Base-by-base conservation (phyloP, 2,113 vertebrate genomes). In the Gallinago undulata region DNA sequence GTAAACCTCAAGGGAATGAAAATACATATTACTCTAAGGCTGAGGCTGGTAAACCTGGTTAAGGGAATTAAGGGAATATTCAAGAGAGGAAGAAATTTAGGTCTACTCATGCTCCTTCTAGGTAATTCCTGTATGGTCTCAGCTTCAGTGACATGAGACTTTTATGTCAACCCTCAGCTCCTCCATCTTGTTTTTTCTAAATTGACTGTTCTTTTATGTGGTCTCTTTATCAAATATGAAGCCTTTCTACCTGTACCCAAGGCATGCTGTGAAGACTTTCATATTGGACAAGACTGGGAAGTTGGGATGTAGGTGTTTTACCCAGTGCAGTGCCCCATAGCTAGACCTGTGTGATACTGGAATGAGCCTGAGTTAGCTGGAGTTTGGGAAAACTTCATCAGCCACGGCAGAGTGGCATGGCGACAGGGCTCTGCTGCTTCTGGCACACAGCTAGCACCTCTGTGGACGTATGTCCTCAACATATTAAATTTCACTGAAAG, bases 11-110 rank as follows among this genome's bases (percentile, higher is more conserved):
- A 43, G 13, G 24, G 24, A 35, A 73, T 48, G 14, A 63, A 30
- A 35, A 19, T 17, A 56, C 0, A 0, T 21, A 19, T 64, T 43
- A 43, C 1, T 6, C 22, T 33, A 66, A 56, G 35, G 12, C 25
- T 72, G 70, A 27, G 47, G 7, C 39, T 73, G 64, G 37, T 43
- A 82, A 77, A 25, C 11, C 41, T 60, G 28, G 15, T 35, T 55
- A 89, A 92, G 76, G 64, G 50, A 85, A 18, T 35, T 55, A 89
- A 92, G 76, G 64, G 50, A 85, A 50, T n/a, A 50, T 15, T 70
- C 37, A 35, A 37, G 50, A 82, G 22, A 76, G 30, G 60, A 70
- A 9, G 56, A 51, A 6, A 37, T 66, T 90, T 7, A 5, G 59
- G 45, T 23, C 16, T 59, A 53, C 55, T 59, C 51, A 13, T 21